Evolutionary conservation across 1,140 invertebrate genomes (phyloP), one percentile per base, ranked within the genome.

Genomic region (Lucilia cuprina): DNA sequence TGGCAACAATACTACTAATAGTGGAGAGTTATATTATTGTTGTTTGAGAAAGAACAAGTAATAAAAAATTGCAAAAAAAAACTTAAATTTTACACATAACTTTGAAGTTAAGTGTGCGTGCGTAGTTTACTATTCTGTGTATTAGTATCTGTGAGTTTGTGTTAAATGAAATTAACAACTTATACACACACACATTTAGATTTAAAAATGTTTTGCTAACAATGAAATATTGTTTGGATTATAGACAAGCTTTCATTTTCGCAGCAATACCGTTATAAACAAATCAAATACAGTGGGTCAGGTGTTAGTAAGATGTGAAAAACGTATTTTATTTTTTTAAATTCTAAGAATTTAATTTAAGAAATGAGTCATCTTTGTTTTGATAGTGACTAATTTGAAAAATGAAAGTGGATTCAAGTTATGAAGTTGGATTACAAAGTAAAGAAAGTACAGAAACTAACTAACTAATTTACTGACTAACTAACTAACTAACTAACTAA

Each of bases 221-320:
- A 80, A 80, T 49, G 47, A 49, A 80, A 50, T 49, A 50, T 49
- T 80, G 47, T 8, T 80, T 80, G 49, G 25, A 49, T 19, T 30
- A 80, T 21, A 83, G 50, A 60, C 65, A 83, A 83, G 82, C 82
- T 83, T 83, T 83, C 82, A 83, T 83, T 83, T 83, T 83, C 82
- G 82, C 82, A 83, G 30, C 49, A 60, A 83, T 70, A 83, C 82
- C 82, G 82, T 83, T 83, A 83, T 74, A 25, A 60, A 47, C 25
- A 41, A 70, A 83, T 19, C 10, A 83, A 70, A 60, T 60, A 60
- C 55, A 17, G 55, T 60, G 55, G 55, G 55, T 14, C 55, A 30
- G 25, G 1, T n/a, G 55, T n/a, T 14, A 82, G 50, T n/a, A 82
- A 82, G 14, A 82, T 30, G 25, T 3, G 25, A 30, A 30, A 30